Evolutionary conservation across 1,140 invertebrate genomes (phyloP).

Genomic region (Dolichoris vasculosae): DNA sequence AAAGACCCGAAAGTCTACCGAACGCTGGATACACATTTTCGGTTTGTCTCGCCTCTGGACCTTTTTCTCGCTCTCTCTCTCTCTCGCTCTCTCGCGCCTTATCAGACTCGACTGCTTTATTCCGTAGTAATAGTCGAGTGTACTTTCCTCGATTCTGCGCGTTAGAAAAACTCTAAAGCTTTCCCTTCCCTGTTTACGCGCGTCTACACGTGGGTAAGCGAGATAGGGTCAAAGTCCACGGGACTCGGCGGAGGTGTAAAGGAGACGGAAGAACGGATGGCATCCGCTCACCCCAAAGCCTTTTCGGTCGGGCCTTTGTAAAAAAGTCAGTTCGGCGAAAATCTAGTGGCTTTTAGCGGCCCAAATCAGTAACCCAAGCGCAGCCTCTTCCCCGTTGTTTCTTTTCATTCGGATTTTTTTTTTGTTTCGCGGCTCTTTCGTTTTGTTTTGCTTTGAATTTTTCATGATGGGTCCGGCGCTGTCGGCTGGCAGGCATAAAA

Average conservation of each 20-base stretch:
- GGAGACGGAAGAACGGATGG: constrained; percentile 10
- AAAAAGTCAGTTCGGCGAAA: background rate
- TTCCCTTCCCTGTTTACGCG: background rate
- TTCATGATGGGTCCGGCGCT: constrained; percentile 24
- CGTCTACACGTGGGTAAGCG: background rate
- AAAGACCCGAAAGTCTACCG: constrained; percentile 56
- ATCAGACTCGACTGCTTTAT: background rate
- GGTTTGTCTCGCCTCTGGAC: constrained; percentile 6
- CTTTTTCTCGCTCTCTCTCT: constrained; percentile 27
- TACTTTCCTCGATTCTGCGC: background rate
- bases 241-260: constrained; percentile 25
- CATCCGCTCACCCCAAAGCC: background rate
- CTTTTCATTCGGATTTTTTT: constrained; percentile 19
- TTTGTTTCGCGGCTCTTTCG: background rate
- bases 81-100: background rate
- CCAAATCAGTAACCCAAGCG: background rate
- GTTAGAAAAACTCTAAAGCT: background rate
- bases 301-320: constrained; percentile 25
- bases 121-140: no score
- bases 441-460: constrained; percentile 43
- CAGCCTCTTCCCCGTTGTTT: constrained; percentile 1
- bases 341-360: constrained; percentile 32
- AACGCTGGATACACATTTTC: background rate
- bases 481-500: constrained; percentile 5
- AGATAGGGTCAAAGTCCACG: background rate